Evolutionary conservation across 1,140 invertebrate genomes (phyloP).

Genomic region (Hycleus cichorii): DNA sequence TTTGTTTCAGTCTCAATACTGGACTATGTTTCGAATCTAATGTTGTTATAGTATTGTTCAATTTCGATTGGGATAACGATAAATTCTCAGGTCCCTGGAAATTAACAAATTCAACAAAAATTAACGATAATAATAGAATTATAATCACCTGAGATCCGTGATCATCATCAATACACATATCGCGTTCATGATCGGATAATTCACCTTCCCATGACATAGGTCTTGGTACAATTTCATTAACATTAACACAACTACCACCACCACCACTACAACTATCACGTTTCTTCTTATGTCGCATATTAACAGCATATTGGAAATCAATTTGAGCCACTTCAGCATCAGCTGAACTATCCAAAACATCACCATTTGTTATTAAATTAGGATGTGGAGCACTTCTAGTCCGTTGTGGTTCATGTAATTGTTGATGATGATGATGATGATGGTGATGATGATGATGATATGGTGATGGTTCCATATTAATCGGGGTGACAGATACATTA

Average conservation of each 20-base stretch:
- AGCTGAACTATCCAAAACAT: slow-evolving; percentile 29
- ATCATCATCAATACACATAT: slow-evolving; percentile 36
- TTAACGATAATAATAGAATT: neutral
- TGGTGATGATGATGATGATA: slow-evolving; percentile 15
- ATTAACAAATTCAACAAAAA: neutral
- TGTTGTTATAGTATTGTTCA: slow-evolving; percentile 14
- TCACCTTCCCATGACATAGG: slow-evolving; percentile 92
- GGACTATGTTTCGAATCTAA: slow-evolving; percentile 34
- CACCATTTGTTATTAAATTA: slow-evolving; percentile 15
- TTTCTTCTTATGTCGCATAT: slow-evolving; percentile 35
- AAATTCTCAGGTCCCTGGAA: slow-evolving; percentile 38
- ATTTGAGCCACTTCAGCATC: slow-evolving; percentile 40
- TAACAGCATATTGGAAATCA: slow-evolving; percentile 36
- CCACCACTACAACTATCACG: slow-evolving; percentile 15
- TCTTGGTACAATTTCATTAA: slow-evolving; percentile 34
- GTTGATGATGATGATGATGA: neutral
- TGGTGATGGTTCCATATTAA: slow-evolving; percentile 37
- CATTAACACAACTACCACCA: no score
- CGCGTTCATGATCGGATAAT: slow-evolving; percentile 65
- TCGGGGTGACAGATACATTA: slow-evolving; percentile 41
- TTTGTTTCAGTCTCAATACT: slow-evolving; percentile 34
- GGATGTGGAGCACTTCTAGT: slow-evolving; percentile 28
- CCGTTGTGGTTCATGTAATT: slow-evolving; percentile 20
- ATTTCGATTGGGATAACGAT: slow-evolving; percentile 31
- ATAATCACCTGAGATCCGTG: slow-evolving; percentile 21